Evolutionary conservation across 2,888 invertebrate species (phyloP).

Genomic region (Plutella xylostella): DNA sequence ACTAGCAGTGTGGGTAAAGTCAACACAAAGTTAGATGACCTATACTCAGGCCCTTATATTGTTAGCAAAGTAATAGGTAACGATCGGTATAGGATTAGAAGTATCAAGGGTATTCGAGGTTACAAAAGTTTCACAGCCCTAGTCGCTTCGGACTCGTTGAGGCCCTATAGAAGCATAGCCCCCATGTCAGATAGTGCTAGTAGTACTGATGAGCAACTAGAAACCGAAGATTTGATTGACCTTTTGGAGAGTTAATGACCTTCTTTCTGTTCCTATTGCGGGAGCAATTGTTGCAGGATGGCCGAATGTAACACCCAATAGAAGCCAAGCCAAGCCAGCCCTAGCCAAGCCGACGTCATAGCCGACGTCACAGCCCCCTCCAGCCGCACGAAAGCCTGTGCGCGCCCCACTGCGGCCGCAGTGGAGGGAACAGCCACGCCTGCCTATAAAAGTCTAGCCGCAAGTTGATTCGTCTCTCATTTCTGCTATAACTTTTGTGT

Average conservation of each 20-base stretch:
- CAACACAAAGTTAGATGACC: constrained; percentile 19
- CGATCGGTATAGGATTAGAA: constrained; percentile 22
- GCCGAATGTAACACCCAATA: constrained; percentile 13
- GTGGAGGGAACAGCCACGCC: not conserved
- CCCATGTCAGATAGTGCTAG: constrained; percentile 19
- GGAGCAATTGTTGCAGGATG: constrained; percentile 13
- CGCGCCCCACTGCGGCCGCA: not conserved
- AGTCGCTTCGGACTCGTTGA: constrained; percentile 16
- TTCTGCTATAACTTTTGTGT: too few species aligned
- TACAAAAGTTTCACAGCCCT: constrained; percentile 20
- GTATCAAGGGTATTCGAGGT: constrained; percentile 21
- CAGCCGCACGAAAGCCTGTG: too few species aligned
- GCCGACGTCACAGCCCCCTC: not conserved
- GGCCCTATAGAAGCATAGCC: constrained; percentile 16
- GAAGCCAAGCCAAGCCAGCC: not conserved
- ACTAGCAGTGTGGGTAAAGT: constrained; percentile 14
- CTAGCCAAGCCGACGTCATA: too few species aligned
- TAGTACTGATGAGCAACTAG: constrained; percentile 22
- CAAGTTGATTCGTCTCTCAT: too few species aligned
- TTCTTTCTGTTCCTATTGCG: constrained; percentile 10
- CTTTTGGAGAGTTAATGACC: not conserved
- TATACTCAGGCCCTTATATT: constrained; percentile 9
- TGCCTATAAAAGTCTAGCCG: not conserved
- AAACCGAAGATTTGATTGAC: constrained; percentile 17
- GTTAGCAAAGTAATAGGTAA: constrained; percentile 20